Base-by-base conservation (phyloP, 2,888 invertebrate species). In the Scaptomyza cyrtandrae region DNA sequence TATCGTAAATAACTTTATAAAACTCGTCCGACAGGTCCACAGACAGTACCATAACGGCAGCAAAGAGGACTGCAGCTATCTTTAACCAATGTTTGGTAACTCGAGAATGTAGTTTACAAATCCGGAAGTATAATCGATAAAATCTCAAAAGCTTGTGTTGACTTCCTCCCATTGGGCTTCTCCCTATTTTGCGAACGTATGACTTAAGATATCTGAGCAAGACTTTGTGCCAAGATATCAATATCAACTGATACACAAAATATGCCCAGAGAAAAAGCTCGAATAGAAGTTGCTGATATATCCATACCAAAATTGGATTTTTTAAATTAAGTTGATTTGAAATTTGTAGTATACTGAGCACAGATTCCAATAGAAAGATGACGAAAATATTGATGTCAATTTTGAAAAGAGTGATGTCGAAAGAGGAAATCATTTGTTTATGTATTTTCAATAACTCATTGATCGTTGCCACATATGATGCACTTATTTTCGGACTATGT, bases 171-270 rank as follows among this genome's bases (percentile, higher is more conserved):
- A n/a, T n/a, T 35, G 33, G 0, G 2, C 16, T 2, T 11, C 16
- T 0, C n/a, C n/a, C n/a, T n/a, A n/a, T n/a, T n/a, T n/a, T n/a
- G n/a, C n/a, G n/a, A n/a, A n/a, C n/a, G n/a, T n/a, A n/a, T n/a
- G n/a, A n/a, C n/a, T 16, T 19, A 0, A 49, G 43, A 6, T 13
- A 14, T 1, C 6, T 24, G 0, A 59, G 31, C n/a, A 59, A 14
- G 3, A 50, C 49, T 10, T 31, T 37, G 9, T 62, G 61, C 61
- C 61, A 62, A 6, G 43, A 3, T 7, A 62, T 61, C 1, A 61
- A 33, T 0, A 61, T 11, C 11, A 58, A 6, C 11, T 49, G 59
- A 13, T 59, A 59, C 2, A 44, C 27, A 13, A 50, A 31, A 6
- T 49, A 50, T 5, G 19, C 4, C 48, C 58, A 57, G 19, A 50